phyloP scores from a whole-genome alignment of 2,113 vertebrate genomes.

The Atherinomorus stipes region DNA sequence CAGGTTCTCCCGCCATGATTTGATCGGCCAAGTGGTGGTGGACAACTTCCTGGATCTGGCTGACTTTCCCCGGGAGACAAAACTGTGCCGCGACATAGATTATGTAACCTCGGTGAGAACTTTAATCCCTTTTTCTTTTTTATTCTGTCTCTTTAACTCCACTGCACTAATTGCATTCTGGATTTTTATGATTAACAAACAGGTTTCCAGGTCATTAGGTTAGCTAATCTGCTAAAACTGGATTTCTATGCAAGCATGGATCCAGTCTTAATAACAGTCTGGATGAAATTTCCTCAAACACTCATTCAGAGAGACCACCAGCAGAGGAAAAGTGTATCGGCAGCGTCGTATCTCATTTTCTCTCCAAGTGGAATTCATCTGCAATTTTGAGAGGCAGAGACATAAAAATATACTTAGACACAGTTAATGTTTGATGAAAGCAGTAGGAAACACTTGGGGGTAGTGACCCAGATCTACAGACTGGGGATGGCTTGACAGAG shows the following conservation, averaged over 20 bases:
- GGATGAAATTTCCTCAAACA: not conserved
- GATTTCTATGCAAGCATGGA: not conserved
- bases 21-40: slow-evolving; percentile 97
- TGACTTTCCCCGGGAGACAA: slow-evolving; percentile 96
- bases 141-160: not conserved
- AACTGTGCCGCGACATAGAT: slow-evolving; percentile 95
- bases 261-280: not conserved
- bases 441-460: slow-evolving; percentile 65
- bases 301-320: slow-evolving; percentile 31
- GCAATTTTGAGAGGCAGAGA: slow-evolving; percentile 62
- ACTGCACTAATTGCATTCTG: no score
- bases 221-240: not conserved
- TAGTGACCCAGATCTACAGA: slow-evolving; percentile 80
- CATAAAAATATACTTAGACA: slow-evolving; percentile 82
- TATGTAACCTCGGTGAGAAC: slow-evolving; percentile 95
- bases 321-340: slow-evolving; percentile 21
- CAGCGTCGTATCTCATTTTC: slow-evolving; percentile 40
- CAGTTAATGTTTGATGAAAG: slow-evolving; percentile 80
- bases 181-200: not conserved
- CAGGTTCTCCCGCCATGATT: slow-evolving; percentile 96
- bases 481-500: slow-evolving; percentile 64
- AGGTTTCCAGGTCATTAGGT: not conserved
- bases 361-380: slow-evolving; percentile 50
- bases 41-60: slow-evolving; percentile 98
- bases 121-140: not conserved